These are phyloP conservation scores for Pecten maximus DNA, from an alignment of 2,888 invertebrate genomes.

Conservation along the genomic window DNA sequence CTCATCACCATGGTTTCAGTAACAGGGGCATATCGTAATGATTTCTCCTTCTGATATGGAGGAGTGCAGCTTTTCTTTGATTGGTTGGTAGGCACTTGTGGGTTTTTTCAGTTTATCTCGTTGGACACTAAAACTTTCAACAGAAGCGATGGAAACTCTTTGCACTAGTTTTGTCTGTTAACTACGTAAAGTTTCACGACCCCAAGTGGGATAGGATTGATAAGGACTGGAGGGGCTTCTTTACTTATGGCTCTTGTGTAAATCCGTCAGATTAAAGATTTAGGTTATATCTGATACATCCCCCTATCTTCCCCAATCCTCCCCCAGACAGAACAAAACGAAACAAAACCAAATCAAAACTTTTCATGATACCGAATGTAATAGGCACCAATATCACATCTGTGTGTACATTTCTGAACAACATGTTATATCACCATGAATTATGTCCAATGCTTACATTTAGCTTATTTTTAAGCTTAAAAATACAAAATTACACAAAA, in stretches of 20 bases:
- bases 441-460: background rate
- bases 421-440: too few species aligned
- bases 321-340: too few species aligned
- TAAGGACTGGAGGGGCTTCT: background rate
- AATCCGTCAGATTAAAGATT: background rate
- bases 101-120: background rate
- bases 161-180: background rate
- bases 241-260: background rate
- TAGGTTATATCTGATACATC: background rate
- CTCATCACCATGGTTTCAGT: constrained; percentile 9
- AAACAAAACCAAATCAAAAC: too few species aligned
- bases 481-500: background rate
- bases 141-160: background rate
- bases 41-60: background rate
- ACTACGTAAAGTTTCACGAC: background rate
- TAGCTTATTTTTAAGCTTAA: background rate
- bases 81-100: background rate
- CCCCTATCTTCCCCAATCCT: background rate
- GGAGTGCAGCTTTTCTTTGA: background rate
- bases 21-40: background rate
- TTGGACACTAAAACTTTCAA: constrained; percentile 6
- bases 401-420: too few species aligned
- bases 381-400: too few species aligned
- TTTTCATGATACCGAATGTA: background rate
- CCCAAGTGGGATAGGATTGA: background rate